Evolutionary conservation across 2,797 vertebrate genomes (phyloP), one percentile per base, ranked within the genome.

Genomic region (Ctenosaura bakeri): DNA sequence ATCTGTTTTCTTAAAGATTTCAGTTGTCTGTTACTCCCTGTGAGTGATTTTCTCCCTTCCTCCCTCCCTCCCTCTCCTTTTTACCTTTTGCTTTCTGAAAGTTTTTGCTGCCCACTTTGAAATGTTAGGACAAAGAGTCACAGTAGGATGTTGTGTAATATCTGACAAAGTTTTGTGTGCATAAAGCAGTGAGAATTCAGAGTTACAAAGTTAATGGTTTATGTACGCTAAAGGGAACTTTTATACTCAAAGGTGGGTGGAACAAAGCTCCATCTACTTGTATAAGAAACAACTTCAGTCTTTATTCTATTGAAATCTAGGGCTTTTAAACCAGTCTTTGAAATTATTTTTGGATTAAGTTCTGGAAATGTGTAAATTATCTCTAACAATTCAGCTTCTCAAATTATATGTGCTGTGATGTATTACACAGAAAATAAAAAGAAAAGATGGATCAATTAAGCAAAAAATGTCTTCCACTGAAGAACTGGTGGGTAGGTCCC

Each of bases 131-230:
- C 26, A 91, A 94, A 94, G 84, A n/a, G 74, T 92, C 89, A 50
- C 78, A 90, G 85, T 85, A 89, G 90, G 88, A 94, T 92, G 82
- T 88, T 83, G 81, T 84, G 87, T 94, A 95, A 86, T 69, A 95
- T 95, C 88, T 94, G 89, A 92, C 90, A 95, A 95, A 90, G 46
- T 94, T 91, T 93, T 93, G 32, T 90, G 0, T 91, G 74, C 90
- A n/a, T 93, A 91, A 90, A 91, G 91, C 86, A n/a, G 78, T 90
- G 84, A 91, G 77, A 94, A 86, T 81, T 93, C 80, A 35, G 88
- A 88, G 46, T 82, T 92, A 86, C 91, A 69, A 91, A 77, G 54
- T 88, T 92, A 92, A 81, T 88, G 62, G 26, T 86, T 96, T 88
- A 77, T 56, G 91, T 86, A 86, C 82, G 84, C 16, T 85, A 82